Percentiles rank a stretch among this genome's conserved stretches.
Evolutionary conservation across 2,888 invertebrate genomes (phyloP).

Genomic region (Neoitamus cyanurus): DNA sequence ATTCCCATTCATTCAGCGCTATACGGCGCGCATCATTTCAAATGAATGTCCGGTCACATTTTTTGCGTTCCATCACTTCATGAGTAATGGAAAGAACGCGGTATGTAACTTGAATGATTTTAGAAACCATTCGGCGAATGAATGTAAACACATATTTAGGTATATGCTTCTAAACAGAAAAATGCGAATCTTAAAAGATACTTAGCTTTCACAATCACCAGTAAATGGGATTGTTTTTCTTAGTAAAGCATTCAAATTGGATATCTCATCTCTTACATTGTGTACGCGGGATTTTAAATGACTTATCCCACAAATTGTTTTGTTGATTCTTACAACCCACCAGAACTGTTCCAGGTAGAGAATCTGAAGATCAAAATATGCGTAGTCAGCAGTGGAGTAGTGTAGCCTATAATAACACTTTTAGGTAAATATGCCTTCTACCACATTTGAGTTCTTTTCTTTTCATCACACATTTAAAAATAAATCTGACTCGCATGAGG

Average conservation of each 20-base stretch:
- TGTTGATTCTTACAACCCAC: background rate
- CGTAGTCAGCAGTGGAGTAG: background rate
- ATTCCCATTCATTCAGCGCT: background rate
- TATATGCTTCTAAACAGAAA: background rate
- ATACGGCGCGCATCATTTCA: background rate
- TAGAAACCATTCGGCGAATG: background rate
- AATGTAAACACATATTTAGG: background rate
- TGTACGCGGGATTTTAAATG: background rate
- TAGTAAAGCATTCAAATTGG: background rate
- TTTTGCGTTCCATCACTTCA: background rate
- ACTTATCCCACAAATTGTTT: background rate
- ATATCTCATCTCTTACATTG: background rate
- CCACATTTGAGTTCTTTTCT: background rate
- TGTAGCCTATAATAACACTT: background rate
- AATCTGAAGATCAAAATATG: background rate
- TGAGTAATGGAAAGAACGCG: background rate
- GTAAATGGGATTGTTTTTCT: background rate
- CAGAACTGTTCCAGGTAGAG: background rate
- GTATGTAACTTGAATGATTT: background rate
- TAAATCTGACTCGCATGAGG: background rate
- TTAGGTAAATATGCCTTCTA: background rate
- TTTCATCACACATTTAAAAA: background rate
- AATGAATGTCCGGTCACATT: constrained; percentile 29
- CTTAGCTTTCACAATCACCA: background rate
- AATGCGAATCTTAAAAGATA: background rate